A percentile compares a stretch with the other conserved stretches of the same genome.
phyloP scores from a whole-genome alignment of 2,113 vertebrate genomes.

The Thamnophis sirtalis region DNA sequence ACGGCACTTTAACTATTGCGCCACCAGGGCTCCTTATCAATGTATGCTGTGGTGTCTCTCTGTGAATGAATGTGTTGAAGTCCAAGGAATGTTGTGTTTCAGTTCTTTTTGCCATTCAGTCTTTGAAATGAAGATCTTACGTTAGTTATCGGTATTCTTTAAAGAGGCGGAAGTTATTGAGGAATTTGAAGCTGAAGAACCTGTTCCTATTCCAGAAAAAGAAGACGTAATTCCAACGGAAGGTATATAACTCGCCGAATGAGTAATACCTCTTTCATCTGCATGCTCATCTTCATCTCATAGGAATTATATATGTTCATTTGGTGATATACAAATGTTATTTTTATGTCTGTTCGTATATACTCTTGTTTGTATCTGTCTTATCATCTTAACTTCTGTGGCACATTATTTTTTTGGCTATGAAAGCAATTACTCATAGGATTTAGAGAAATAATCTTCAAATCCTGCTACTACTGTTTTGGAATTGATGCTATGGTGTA shows the following conservation, averaged over 20 bases:
- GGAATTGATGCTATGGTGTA: not conserved
- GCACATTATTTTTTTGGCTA: not conserved
- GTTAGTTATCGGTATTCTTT: constrained; percentile 68
- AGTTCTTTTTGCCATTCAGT: constrained; percentile 38
- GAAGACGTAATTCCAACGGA: constrained; percentile 49
- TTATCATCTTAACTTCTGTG: not conserved
- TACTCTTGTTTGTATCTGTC: not conserved
- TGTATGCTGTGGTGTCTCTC: not conserved
- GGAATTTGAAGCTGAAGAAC: constrained; percentile 60
- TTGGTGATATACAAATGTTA: not conserved
- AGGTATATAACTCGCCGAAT: constrained; percentile 61
- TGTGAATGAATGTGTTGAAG: not conserved
- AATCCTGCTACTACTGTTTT: not conserved
- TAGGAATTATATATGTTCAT: constrained; percentile 21
- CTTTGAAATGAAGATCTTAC: constrained; percentile 46
- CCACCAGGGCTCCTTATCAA: not conserved
- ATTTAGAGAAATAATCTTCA: not conserved
- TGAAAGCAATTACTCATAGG: not conserved
- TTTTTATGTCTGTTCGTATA: not conserved
- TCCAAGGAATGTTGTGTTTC: not conserved
- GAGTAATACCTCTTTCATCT: constrained; percentile 23
- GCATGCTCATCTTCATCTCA: not conserved
- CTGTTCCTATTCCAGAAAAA: constrained; percentile 59
- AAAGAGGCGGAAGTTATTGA: constrained; percentile 70
- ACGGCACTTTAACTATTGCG: not conserved